A percentile compares a stretch with the other conserved stretches of the same genome.
These are phyloP conservation scores for Noturus placidus DNA, from an alignment of 2,113 vertebrate species.

Conservation along the genomic window DNA sequence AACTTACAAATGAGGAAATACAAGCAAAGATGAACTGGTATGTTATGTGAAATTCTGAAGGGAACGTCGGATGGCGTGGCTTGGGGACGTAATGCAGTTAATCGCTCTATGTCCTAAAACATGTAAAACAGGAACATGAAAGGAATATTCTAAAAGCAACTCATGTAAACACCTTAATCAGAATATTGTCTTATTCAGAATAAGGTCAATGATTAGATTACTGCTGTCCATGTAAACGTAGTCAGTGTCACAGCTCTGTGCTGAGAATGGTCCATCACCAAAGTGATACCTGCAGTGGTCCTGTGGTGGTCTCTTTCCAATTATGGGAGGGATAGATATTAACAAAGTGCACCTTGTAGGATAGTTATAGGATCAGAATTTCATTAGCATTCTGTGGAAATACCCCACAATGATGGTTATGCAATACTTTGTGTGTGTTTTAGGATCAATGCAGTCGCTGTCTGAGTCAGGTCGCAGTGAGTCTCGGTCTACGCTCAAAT, in stretches of 20 bases:
- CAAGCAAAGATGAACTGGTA: too few relatives aligned
- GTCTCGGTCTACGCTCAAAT: slow-evolving; percentile 66
- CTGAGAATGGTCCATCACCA: neutral
- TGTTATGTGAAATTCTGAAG: too few relatives aligned
- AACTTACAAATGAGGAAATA: too few relatives aligned
- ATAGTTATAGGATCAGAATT: neutral
- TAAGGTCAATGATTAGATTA: too few relatives aligned
- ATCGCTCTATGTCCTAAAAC: too few relatives aligned
- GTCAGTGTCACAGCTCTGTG: neutral
- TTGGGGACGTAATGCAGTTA: too few relatives aligned
- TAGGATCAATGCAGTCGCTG: slow-evolving; percentile 59
- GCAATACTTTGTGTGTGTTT: neutral
- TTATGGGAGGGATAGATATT: neutral
- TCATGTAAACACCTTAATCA: too few relatives aligned
- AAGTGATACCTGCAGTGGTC: neutral
- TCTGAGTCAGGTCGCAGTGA: slow-evolving; percentile 70
- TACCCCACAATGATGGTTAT: neutral
- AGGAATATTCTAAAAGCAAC: too few relatives aligned
- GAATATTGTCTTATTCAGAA: too few relatives aligned
- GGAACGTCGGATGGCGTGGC: too few relatives aligned
- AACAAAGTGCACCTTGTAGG: neutral
- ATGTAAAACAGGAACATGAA: too few relatives aligned
- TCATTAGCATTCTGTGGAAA: neutral
- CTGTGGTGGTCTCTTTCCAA: neutral
- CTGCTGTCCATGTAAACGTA: too few relatives aligned